Evolutionary conservation across 1,140 invertebrate genomes (phyloP).

Genomic region (Macrosteles quadrilineatus): DNA sequence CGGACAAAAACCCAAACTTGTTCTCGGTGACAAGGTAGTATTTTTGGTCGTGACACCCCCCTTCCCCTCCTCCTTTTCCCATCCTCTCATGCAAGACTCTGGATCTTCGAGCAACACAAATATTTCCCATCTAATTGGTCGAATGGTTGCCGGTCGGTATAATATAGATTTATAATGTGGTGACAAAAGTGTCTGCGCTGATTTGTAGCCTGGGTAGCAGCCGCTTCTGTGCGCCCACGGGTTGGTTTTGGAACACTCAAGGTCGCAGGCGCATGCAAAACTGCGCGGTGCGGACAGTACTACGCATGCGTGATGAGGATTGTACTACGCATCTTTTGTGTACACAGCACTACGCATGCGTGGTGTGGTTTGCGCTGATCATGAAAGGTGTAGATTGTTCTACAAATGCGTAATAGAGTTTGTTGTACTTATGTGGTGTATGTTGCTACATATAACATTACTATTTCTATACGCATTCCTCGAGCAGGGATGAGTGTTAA

Average conservation of each 20-base stretch:
- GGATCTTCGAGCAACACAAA: constrained; percentile 8
- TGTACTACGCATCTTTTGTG: too few species aligned
- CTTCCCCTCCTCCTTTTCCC: background rate
- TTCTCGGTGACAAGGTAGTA: constrained; percentile 29
- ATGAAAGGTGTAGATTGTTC: too few species aligned
- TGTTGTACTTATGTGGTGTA: too few species aligned
- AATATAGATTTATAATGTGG: constrained; percentile 30
- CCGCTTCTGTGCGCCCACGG: background rate
- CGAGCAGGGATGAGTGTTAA: too few species aligned
- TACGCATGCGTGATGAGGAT: too few species aligned
- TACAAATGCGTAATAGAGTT: too few species aligned
- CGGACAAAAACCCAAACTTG: constrained; percentile 31
- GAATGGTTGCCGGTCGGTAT: constrained; percentile 14
- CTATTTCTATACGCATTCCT: too few species aligned
- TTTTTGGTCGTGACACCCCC: constrained; percentile 30
- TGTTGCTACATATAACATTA: too few species aligned
- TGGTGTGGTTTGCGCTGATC: too few species aligned
- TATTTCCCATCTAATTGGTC: constrained; percentile 31
- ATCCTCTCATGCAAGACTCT: background rate
- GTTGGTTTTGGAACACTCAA: background rate
- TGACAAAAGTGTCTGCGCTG: constrained; percentile 27
- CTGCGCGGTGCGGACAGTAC: too few species aligned
- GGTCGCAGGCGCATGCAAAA: too few species aligned
- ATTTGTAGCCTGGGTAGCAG: background rate
- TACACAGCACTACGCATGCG: too few species aligned